A percentile compares a stretch with the other conserved stretches of the same genome.
These are phyloP conservation scores for Salmo trutta DNA, from an alignment of 2,797 vertebrate species.

Conservation along the genomic window DNA sequence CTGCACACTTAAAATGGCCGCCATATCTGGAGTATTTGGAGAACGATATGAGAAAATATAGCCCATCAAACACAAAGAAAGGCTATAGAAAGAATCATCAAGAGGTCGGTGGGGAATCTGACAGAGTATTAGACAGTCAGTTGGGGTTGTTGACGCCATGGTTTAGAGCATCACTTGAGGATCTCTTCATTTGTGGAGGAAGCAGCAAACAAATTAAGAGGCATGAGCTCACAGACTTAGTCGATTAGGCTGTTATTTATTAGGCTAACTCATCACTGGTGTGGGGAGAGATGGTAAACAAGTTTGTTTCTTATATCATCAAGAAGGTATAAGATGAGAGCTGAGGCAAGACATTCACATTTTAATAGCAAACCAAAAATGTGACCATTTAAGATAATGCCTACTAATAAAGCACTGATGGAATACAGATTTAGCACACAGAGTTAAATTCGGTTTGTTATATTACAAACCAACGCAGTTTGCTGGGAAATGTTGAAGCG, in stretches of 20 bases:
- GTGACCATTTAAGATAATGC: not conserved
- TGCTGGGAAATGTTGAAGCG: slow-evolving; percentile 35
- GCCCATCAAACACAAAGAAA: slow-evolving; percentile 49
- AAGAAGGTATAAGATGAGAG: slow-evolving; percentile 22
- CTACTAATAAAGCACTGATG: not conserved
- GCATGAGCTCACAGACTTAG: slow-evolving; percentile 67
- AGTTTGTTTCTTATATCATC: slow-evolving; percentile 26
- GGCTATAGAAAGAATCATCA: slow-evolving; percentile 52
- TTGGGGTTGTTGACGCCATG: slow-evolving; percentile 70
- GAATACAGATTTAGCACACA: not conserved
- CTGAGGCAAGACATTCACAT: slow-evolving; percentile 4
- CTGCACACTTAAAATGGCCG: slow-evolving; percentile 22
- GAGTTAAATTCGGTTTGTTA: not conserved
- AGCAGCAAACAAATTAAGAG: slow-evolving; percentile 73
- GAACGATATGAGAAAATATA: slow-evolving; percentile 57
- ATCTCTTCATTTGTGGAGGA: slow-evolving; percentile 61
- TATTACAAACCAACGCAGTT: not conserved
- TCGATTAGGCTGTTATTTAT: slow-evolving; percentile 73
- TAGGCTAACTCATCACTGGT: slow-evolving; percentile 26
- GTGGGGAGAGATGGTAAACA: not conserved
- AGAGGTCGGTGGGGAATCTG: slow-evolving; percentile 59
- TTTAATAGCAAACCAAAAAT: not conserved
- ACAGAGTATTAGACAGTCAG: slow-evolving; percentile 68
- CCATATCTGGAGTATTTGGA: slow-evolving; percentile 46
- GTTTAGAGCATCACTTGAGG: slow-evolving; percentile 72